Evolutionary conservation across 2,113 vertebrate genomes (phyloP).

Genomic region (Choloepus hoffmanni): DNA sequence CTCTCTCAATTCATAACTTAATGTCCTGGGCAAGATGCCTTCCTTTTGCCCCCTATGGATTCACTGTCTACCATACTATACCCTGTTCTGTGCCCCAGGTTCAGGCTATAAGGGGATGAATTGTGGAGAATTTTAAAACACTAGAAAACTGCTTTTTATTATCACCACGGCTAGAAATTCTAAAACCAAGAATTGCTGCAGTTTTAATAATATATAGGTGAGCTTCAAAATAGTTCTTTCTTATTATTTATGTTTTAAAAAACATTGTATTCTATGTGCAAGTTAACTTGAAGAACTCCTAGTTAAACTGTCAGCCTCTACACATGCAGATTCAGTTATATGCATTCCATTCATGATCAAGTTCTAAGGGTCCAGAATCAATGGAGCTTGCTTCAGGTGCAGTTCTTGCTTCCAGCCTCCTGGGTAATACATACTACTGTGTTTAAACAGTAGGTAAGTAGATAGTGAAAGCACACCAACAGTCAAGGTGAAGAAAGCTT

Average conservation of each 20-base stretch:
- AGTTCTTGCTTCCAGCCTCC: neutral
- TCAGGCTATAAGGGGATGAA: neutral
- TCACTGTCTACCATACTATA: too few species aligned
- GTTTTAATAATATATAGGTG: neutral
- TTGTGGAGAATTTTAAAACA: constrained; percentile 19
- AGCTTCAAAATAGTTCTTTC: neutral
- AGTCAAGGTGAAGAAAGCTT: constrained; percentile 15
- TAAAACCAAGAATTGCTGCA: constrained; percentile 23
- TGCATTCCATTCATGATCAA: neutral
- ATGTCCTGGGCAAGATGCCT: neutral
- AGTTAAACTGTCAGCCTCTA: neutral
- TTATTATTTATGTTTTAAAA: neutral
- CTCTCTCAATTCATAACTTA: neutral
- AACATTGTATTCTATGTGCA: neutral
- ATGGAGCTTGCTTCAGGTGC: neutral
- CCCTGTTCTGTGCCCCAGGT: neutral
- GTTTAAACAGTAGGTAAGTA: constrained; percentile 1
- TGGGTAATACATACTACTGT: neutral
- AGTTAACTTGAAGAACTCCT: neutral
- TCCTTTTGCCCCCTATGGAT: neutral
- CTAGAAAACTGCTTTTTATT: constrained; percentile 40
- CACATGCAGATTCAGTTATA: neutral
- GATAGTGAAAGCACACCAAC: too few species aligned
- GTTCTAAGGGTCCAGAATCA: neutral
- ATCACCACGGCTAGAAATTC: constrained; percentile 30